Base-by-base conservation (phyloP, 2,797 vertebrate genomes). In the Simalia tracyae region DNA sequence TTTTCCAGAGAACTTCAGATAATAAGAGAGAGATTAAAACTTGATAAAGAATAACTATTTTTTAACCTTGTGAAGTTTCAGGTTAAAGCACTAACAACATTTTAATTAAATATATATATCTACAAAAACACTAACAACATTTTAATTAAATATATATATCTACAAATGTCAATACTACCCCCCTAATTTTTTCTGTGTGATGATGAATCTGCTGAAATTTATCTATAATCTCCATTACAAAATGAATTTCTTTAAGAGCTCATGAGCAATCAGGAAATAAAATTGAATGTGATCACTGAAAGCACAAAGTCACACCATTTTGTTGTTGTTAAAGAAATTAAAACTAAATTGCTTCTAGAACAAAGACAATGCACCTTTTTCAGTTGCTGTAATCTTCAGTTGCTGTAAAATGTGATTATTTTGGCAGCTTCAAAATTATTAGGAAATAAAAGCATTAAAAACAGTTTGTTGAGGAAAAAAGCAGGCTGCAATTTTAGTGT, bases 141-240 rank as follows among this genome's bases (percentile, higher is more conserved):
- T 85, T 85, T 86, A n/a, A 31, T 86, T 19, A 59, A 59, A 19
- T 86, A 19, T 9, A 7, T 50, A 54, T 54, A 54, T n/a, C 28
- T 86, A 31, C 5, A 36, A 60, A 46, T 46, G 42, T 84, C 19
- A 84, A 19, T 24, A 61, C 22, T 60, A 26, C 57, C 59, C 17
- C 3, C 5, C 9, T 36, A 5, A 22, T 36, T 31, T 61, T 42
- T 87, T 36, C 31, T 10, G 0, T 92, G 93, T 63, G 76, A 60
- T 91, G 86, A 94, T 91, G 28, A 31, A 0, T 84, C 86, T 68
- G 68, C 68, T 88, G 17, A 91, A 36, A 61, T 42, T 0, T 92
- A 89, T 90, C 86, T 93, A 91, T 86, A 91, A 11, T 26, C 22
- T 84, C 84, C 93, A 92, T 92, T 92, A 72, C 50, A 15, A 2